phyloP scores from a whole-genome alignment of 2,797 vertebrate species.

The Trichosurus vulpecula region DNA sequence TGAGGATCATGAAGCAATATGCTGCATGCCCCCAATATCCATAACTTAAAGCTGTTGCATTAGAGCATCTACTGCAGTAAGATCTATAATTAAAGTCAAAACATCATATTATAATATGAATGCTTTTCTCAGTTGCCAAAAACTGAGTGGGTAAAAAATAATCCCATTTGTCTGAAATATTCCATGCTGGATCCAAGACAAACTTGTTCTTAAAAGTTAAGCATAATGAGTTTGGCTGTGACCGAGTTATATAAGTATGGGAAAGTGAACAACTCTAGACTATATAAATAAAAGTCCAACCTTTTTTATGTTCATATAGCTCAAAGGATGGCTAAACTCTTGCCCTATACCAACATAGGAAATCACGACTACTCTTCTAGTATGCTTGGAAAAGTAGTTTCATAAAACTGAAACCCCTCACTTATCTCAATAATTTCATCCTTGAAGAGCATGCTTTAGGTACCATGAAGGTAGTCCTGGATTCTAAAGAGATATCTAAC shows the following conservation, averaged over 20 bases:
- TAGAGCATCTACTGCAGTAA: background rate
- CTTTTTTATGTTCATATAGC: background rate
- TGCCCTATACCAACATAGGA: background rate
- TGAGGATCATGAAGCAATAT: fast-evolving
- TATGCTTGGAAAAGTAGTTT: background rate
- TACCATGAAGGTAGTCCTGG: background rate
- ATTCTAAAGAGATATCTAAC: background rate
- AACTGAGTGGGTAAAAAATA: slow-evolving; percentile 20
- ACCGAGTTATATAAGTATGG: background rate
- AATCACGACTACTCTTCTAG: background rate
- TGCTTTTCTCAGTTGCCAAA: slow-evolving; percentile 3
- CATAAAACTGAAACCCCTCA: background rate
- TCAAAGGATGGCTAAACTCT: background rate
- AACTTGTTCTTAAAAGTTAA: slow-evolving; percentile 13
- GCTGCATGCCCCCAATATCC: no score
- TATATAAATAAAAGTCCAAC: background rate
- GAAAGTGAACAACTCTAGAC: background rate
- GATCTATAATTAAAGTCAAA: background rate
- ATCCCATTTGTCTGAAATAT: slow-evolving; percentile 21
- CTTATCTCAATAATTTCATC: background rate
- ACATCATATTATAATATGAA: background rate
- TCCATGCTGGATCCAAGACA: slow-evolving; percentile 6
- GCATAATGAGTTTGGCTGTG: background rate
- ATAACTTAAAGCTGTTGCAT: background rate
- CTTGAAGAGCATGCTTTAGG: background rate